Evolutionary conservation across 1,140 invertebrate genomes (phyloP), one percentile per base, ranked within the genome.

Genomic region (Drosophila arizonae): DNA sequence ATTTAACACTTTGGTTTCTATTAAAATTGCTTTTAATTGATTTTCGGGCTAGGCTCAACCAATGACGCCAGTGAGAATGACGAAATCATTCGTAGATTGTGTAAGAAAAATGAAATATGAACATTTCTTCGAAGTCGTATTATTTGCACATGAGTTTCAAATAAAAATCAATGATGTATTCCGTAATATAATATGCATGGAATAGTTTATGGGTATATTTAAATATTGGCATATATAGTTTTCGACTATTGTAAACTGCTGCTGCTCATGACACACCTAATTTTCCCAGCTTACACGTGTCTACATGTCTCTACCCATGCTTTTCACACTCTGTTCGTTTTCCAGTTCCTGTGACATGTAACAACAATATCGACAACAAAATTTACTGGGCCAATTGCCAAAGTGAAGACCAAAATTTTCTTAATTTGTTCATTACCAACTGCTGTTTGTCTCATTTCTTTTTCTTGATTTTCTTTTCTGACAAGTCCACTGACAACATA

Each of bases 401-500:
- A 88, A 72, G 63, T 39, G 62, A 64, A 71, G 63, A 72, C 58
- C 57, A 64, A 66, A 66, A 71, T 68, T 64, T 68, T 52, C 72
- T 77, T 66, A 46, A 72, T 75, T 81, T 78, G 71, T 75, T 71
- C 61, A 76, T 75, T 69, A 43, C 54, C 67, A 70, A 50, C 61
- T 55, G 72, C 13, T 60, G 58, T 56, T 67, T 33, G 54, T 80
- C 68, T 11, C 13, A 24, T 39, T 39, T 33, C 6, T 33, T 33
- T 33, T 33, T 8, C 6, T 33, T 33, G 6, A 30, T 33, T 33
- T 33, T 33, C 28, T 8, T 33, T 39, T 39, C 68, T 79, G 82
- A 86, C 84, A 86, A 76, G 76, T 77, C 72, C 66, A 76, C 57
- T 76, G 81, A 85, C 81, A 86, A 78, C 81, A 86, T 81, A 79